Evolutionary conservation across 2,888 invertebrate species (phyloP), one percentile per base, ranked within the genome.

Genomic region (Macrosiphum euphorbiae): DNA sequence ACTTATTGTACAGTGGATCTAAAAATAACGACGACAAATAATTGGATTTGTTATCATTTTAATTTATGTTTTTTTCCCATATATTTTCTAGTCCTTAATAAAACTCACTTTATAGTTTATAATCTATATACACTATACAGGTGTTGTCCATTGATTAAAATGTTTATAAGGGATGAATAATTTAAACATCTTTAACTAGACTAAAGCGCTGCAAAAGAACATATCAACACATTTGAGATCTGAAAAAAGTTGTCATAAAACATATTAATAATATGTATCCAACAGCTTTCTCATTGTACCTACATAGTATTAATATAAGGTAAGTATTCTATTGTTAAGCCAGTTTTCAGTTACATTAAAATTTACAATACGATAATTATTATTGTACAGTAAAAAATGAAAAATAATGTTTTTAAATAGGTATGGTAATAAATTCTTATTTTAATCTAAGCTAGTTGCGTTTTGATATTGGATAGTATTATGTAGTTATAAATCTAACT

Each of bases 21-120:
- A 78, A 78, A 78, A 78, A 78, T 67, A 78, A 78, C 35, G 78
- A 78, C 8, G 20, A 78, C 20, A 78, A 35, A 41, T 78, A 78
- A 78, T 78, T 78, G 78, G 35, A 78, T 78, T 78, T 78, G 20
- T 78, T 78, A 78, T 78, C 35, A 78, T 78, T 78, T 20, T 78
- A 78, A 8, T 78, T 20, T 20, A 35, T 8, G 35, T 35, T 78
- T 78, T n/a, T 67, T 78, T 16, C 11, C 55, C 16, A 78, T 35
- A 20, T 35, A 35, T 20, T 78, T 20, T 8, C 2, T 78, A 35
- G 20, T 35, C 35, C 5, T 35, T 24, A 35, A 78, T 78, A 41
- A 20, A 78, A 78, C 35, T 35, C 20, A 24, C 7, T 35, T 78
- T 35, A 35, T 8, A 35, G 78, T 3, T 78, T 20, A 78, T 35